Evolutionary conservation across 2,888 invertebrate species (phyloP).

Genomic region (Lottia gigantea): DNA sequence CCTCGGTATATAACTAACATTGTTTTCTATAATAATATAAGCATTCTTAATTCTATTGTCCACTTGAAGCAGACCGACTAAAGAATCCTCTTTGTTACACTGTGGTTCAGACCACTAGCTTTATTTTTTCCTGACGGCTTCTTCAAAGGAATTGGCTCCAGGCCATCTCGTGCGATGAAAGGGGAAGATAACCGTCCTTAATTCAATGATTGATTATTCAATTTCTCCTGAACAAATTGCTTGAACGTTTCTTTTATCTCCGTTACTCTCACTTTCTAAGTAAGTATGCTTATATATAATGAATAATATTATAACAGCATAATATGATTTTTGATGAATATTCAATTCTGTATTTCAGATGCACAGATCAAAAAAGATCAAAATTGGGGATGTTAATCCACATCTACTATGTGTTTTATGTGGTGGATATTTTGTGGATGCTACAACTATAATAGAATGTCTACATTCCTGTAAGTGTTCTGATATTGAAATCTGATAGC

Average conservation of each 20-base stretch:
- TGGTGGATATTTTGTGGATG: slow-evolving; percentile 93
- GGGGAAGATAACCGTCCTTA: background rate
- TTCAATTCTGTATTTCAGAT: slow-evolving; percentile 37
- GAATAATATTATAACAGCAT: no score
- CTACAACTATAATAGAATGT: slow-evolving; percentile 95
- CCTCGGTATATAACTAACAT: background rate
- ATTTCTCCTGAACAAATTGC: background rate
- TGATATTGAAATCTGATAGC: no score
- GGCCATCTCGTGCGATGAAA: background rate
- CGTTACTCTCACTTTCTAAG: no score
- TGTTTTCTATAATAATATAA: slow-evolving; percentile 8
- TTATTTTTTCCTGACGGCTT: background rate
- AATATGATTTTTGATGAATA: no score
- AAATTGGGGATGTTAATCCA: slow-evolving; percentile 77
- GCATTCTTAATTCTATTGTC: background rate
- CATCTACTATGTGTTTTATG: slow-evolving; percentile 92
- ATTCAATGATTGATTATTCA: background rate
- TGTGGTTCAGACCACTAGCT: background rate
- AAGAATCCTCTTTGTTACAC: background rate
- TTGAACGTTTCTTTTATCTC: background rate
- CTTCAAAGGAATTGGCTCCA: background rate
- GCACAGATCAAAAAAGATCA: slow-evolving; percentile 56
- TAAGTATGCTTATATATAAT: no score
- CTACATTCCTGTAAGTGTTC: slow-evolving; percentile 89
- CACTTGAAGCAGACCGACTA: background rate